Conservation (phyloP, 2,797 vertebrate species). For the Eulemur albifrons region DNA sequence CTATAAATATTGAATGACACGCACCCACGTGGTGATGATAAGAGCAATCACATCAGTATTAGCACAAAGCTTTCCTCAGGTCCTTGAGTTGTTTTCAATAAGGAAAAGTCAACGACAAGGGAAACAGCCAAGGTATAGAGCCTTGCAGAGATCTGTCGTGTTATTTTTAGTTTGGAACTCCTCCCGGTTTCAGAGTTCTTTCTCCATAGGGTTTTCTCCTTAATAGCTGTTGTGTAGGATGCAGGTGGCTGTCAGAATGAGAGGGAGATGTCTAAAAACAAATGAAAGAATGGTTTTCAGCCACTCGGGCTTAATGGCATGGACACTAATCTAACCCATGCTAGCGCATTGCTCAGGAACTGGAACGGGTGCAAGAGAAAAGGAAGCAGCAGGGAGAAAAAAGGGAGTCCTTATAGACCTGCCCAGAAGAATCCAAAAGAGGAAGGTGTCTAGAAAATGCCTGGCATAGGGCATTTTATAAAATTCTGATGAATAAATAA, state of each 20-base stretch:
- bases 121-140: not conserved
- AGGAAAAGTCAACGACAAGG: not conserved
- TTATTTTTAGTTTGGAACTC: constrained; percentile 22
- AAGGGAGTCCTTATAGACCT: not conserved
- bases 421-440: not conserved
- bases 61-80: not conserved
- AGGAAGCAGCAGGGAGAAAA: not conserved
- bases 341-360: not conserved
- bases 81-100: not conserved
- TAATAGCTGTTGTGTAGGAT: not conserved
- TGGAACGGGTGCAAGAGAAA: not conserved
- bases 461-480: not conserved
- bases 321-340: not conserved
- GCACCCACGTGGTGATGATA: not conserved
- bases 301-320: not conserved
- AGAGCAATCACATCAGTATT: not conserved
- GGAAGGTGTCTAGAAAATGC: not conserved
- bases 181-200: not conserved
- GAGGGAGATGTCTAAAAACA: constrained; percentile 13
- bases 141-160: not conserved
- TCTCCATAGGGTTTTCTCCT: not conserved
- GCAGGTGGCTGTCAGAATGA: not conserved
- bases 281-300: not conserved
- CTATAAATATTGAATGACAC: not conserved
- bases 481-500: not conserved